Percentiles rank a stretch among this genome's conserved stretches.
phyloP scores from a whole-genome alignment of 1,140 invertebrate genomes.

The Pseudomyrmex sp. region DNA sequence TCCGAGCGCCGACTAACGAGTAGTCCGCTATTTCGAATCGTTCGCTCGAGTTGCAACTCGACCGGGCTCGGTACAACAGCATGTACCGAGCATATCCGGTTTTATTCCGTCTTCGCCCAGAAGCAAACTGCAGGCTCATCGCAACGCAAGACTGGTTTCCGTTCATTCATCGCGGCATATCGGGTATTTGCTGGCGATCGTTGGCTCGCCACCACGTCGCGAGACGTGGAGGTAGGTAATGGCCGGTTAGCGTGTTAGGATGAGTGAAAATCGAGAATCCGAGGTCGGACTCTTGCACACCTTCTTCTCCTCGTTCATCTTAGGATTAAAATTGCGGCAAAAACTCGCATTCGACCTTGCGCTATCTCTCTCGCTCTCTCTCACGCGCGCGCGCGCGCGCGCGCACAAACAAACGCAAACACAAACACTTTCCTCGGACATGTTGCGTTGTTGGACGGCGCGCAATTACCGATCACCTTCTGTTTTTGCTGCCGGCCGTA shows the following conservation, averaged over 20 bases:
- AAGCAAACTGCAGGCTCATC: conserved; percentile 11
- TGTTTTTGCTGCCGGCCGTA: conserved; percentile 11
- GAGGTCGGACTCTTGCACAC: conserved; percentile 12
- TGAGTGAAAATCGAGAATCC: conserved; percentile 53
- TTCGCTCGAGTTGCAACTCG: conserved; percentile 7
- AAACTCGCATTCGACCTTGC: not conserved
- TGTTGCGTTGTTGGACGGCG: not conserved
- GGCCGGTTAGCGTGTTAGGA: conserved; percentile 43
- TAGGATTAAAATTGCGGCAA: not conserved
- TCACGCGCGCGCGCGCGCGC: not conserved
- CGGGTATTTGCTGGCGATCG: conserved; percentile 31
- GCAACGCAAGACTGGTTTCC: conserved; percentile 45
- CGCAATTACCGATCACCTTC: conserved; percentile 41
- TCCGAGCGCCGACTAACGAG: conserved; percentile 17
- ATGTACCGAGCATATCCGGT: conserved; percentile 23
- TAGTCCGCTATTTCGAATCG: conserved; percentile 24
- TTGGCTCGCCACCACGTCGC: not conserved
- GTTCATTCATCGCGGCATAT: conserved; percentile 50
- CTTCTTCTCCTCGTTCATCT: too few relatives aligned
- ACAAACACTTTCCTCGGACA: not conserved
- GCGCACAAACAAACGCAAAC: not conserved
- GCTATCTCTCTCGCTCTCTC: not conserved
- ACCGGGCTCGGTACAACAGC: not conserved
- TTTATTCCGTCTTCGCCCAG: conserved; percentile 29
- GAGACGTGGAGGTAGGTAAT: conserved; percentile 51